phyloP scores from a whole-genome alignment of 2,113 vertebrate genomes.

The Melanerpes formicivorus region DNA sequence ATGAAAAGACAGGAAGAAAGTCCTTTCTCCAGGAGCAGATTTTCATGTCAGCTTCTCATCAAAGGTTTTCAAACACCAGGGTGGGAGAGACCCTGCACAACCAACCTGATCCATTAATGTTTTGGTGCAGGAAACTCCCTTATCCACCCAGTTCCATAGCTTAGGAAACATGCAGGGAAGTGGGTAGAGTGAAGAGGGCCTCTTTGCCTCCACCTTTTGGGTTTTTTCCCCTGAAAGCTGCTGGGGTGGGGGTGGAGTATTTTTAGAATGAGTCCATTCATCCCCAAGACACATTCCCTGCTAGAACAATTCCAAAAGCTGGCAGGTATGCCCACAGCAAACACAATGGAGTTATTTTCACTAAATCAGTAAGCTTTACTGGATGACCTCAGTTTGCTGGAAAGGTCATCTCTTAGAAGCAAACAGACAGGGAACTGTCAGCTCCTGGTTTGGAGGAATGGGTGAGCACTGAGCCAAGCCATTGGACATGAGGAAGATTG shows the following conservation, averaged over 20 bases:
- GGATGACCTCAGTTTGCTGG: not conserved
- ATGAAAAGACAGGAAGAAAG: not conserved
- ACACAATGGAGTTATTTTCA: not conserved
- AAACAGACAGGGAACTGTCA: not conserved
- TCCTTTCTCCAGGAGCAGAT: not conserved
- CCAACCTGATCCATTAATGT: not conserved
- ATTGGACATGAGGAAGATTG: not conserved
- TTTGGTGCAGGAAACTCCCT: not conserved
- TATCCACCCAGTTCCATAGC: not conserved
- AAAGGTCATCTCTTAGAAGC: not conserved
- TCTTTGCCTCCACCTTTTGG: not conserved
- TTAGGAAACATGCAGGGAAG: not conserved
- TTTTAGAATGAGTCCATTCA: not conserved
- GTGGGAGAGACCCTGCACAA: not conserved
- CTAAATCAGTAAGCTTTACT: not conserved
- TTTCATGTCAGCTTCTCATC: fast-evolving
- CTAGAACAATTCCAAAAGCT: not conserved
- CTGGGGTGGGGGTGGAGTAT: not conserved
- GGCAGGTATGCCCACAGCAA: not conserved
- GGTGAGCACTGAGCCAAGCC: fast-evolving
- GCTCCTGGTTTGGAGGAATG: not conserved
- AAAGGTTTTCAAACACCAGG: not conserved
- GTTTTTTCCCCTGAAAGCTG: not conserved
- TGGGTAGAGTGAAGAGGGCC: not conserved
- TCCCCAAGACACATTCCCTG: not conserved